Base-by-base conservation (phyloP, 2,888 invertebrate species). In the Lysandra bellargus region DNA sequence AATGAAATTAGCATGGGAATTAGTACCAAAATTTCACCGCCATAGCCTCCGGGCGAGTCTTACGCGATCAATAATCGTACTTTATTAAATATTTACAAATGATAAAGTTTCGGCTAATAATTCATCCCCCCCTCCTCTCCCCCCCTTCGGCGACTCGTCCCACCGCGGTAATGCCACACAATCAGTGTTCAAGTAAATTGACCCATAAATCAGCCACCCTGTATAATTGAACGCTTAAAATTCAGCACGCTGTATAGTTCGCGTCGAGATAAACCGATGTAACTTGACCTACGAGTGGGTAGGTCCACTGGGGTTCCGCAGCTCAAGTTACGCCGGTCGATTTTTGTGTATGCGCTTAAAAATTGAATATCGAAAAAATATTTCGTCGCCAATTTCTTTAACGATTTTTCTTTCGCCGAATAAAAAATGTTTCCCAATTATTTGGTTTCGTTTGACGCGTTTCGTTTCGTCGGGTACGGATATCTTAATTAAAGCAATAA, bases 201-300 rank as follows among this genome's bases (percentile, higher is more conserved):
- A 89, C 85, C 88, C 86, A 90, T 90, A 90, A 90, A 90, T 90
- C 89, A 88, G 83, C 80, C 83, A 83, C 83, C 83, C 84, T 84
- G 87, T 79, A 83, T 89, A 89, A 90, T 89, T 89, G 88, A 87
- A 88, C 89, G 88, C 90, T 90, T 88, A 89, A 89, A 79, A 89
- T 89, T 88, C 85, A 87, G 85, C 87, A 81, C 80, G 79, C 69
- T 69, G 69, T 69, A 69, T 69, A 69, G 69, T 37, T 37, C 69
- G 69, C 69, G 69, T 33, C 33, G 69, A 69, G 2, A 14, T 12
- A 14, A 33, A 9, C 14, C 33, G 37, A 9, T 69, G 33, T 37
- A 69, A 33, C 33, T 14, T 69, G 69, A 69, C 33, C 69, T 33
- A 0, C 4, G 2, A 33, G 1, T 69, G 4, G 4, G 33, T 37